A percentile compares a stretch with the other conserved stretches of the same genome.
These are phyloP conservation scores for Cephalopachus bancanus DNA, from an alignment of 2,797 vertebrate species.

Conservation along the genomic window DNA sequence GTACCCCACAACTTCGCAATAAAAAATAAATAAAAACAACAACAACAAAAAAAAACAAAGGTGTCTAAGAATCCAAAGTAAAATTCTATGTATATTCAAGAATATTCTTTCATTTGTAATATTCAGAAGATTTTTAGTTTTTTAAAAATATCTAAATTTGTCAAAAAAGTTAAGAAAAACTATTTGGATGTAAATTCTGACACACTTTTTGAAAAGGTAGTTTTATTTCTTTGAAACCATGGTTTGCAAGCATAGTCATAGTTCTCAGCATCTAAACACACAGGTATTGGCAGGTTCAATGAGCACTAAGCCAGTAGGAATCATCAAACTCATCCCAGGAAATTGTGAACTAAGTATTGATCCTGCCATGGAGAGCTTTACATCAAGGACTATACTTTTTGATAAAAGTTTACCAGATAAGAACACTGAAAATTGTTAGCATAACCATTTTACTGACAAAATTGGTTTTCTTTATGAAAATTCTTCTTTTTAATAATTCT, in stretches of 20 bases:
- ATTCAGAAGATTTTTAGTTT: neutral
- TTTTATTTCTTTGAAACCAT: neutral
- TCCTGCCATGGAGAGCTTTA: neutral
- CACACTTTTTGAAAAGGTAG: neutral
- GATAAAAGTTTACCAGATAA: neutral
- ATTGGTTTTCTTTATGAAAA: neutral
- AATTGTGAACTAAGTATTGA: neutral
- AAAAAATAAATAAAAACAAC: no score
- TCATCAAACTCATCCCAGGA: neutral
- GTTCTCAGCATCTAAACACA: neutral
- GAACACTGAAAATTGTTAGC: neutral
- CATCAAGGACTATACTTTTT: neutral
- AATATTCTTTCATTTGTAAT: neutral
- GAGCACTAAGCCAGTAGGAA: neutral
- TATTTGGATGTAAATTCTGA: neutral
- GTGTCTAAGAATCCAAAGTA: neutral
- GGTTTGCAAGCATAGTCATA: neutral
- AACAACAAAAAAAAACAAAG: neutral
- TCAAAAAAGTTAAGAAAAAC: constrained; percentile 44
- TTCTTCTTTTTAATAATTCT: neutral
- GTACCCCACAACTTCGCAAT: no score
- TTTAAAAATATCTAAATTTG: neutral
- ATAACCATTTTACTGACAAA: neutral
- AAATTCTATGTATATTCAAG: neutral
- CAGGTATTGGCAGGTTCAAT: neutral